These are phyloP conservation scores for Episyrphus balteatus DNA, from an alignment of 1,140 invertebrate genomes.

Conservation along the genomic window DNA sequence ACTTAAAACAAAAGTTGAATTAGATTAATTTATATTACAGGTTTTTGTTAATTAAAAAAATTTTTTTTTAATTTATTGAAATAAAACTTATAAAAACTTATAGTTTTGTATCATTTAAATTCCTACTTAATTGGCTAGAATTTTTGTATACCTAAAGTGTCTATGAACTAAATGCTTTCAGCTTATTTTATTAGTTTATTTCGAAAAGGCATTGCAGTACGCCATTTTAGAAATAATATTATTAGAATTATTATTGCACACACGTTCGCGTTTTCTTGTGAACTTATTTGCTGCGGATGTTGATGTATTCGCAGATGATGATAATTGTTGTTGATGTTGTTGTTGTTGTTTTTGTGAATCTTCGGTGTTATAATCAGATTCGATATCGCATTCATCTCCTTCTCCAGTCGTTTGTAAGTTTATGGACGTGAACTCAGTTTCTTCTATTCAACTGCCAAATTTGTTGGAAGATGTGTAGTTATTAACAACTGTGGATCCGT, in stretches of 20 bases:
- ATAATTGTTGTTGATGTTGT: conserved; percentile 12
- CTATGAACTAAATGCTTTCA: no score
- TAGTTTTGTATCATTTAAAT: no score
- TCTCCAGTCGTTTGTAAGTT: not conserved
- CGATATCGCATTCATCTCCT: not conserved
- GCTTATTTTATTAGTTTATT: no score
- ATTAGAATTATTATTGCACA: conserved; percentile 35
- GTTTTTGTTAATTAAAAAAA: no score
- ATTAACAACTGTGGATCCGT: conserved; percentile 37
- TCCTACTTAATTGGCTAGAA: no score
- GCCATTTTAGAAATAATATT: conserved; percentile 32
- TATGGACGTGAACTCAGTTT: not conserved
- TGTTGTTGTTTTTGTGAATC: conserved; percentile 11
- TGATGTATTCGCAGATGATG: conserved; percentile 4
- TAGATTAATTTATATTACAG: no score
- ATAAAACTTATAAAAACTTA: no score
- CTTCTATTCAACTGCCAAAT: conserved; percentile 28
- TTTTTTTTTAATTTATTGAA: no score
- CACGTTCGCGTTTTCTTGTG: conserved; percentile 35
- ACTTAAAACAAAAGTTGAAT: no score
- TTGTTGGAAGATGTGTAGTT: conserved; percentile 38
- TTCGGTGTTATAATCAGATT: not conserved
- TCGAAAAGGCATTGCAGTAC: conserved; percentile 24
- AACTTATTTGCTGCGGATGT: conserved; percentile 23
- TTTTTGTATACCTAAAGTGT: no score